These are phyloP conservation scores for Caranx ignobilis DNA, from an alignment of 2,113 vertebrate genomes.

Conservation along the genomic window DNA sequence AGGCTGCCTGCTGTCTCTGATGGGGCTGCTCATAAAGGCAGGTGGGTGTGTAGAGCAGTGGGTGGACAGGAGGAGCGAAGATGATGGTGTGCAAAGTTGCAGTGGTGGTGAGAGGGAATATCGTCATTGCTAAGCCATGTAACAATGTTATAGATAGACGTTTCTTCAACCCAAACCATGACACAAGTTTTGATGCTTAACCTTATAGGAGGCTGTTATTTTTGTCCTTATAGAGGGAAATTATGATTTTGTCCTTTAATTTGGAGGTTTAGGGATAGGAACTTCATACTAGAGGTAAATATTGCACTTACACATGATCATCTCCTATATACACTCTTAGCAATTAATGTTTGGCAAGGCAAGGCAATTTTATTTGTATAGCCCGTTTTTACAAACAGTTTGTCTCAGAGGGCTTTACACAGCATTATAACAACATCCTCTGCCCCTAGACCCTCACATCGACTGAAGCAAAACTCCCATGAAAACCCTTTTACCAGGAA, in stretches of 20 bases:
- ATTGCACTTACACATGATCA: not conserved
- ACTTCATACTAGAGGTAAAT: no score
- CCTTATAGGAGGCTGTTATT: not conserved
- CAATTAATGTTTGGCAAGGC: no score
- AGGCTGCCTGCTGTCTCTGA: conserved; percentile 24
- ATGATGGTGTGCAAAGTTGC: conserved; percentile 12
- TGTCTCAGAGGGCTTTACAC: no score
- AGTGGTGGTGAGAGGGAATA: not conserved
- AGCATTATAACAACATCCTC: no score
- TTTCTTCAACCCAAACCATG: no score
- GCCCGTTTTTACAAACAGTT: no score
- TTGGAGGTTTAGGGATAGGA: no score
- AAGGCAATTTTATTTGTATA: no score
- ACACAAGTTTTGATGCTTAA: not conserved
- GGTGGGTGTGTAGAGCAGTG: not conserved
- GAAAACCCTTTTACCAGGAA: no score
- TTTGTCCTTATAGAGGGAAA: not conserved
- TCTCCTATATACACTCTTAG: no score
- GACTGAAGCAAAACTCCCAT: no score
- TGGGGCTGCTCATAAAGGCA: conserved; percentile 36
- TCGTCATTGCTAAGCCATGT: not conserved
- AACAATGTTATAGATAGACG: not conserved
- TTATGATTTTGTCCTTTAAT: not conserved
- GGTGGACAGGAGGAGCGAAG: not conserved
- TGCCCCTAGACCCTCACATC: no score